Percentiles rank a stretch among this genome's conserved stretches.
Conservation (phyloP, 2,797 vertebrate species). For the Glossophaga mutica region DNA sequence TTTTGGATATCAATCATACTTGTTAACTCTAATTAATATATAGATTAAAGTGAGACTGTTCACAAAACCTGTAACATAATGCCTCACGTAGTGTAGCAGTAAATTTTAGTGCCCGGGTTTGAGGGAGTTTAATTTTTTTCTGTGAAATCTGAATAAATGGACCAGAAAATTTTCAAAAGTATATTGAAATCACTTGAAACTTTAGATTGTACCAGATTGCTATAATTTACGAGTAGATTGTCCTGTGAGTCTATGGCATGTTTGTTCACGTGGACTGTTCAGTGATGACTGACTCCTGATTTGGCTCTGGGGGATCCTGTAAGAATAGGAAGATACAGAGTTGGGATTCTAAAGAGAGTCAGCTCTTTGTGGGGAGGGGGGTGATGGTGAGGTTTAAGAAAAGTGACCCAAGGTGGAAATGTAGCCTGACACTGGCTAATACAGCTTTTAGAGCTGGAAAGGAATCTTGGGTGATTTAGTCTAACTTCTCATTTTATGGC, state of each 20-base stretch:
- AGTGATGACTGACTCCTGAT: not conserved
- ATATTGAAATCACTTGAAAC: not conserved
- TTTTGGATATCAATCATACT: not conserved
- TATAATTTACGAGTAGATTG: not conserved
- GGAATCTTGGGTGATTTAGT: not conserved
- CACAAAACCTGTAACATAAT: not conserved
- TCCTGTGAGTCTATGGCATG: not conserved
- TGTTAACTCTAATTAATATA: not conserved
- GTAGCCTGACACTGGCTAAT: not conserved
- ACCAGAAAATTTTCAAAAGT: not conserved
- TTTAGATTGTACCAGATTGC: not conserved
- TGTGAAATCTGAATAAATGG: not conserved
- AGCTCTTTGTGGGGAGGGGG: not conserved
- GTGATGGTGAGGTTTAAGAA: constrained; percentile 6
- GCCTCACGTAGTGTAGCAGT: not conserved
- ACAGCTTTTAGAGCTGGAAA: not conserved
- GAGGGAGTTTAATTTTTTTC: not conserved
- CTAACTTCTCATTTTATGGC: not conserved
- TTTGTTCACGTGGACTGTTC: not conserved
- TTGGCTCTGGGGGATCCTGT: not conserved
- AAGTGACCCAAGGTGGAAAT: not conserved
- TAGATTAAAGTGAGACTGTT: not conserved
- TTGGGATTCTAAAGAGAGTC: not conserved
- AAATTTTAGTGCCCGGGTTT: not conserved
- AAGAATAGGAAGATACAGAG: not conserved